Conservation (phyloP, 2,888 invertebrate species). For the Agrochola litura region DNA sequence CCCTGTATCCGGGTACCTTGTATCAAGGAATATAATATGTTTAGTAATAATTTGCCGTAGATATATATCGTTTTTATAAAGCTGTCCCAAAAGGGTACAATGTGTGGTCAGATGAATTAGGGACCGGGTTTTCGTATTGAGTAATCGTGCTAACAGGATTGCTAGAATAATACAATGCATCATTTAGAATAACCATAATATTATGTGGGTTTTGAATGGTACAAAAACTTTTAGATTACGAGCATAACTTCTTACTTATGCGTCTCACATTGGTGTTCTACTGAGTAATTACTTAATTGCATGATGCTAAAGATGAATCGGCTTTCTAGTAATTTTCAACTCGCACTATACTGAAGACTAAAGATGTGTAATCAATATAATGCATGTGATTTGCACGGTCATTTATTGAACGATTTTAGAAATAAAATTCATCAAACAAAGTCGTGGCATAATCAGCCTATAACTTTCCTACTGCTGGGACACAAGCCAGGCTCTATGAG, state of each 20-base stretch:
- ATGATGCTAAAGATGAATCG: background rate
- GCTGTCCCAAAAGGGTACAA: conserved; percentile 23
- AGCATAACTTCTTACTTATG: background rate
- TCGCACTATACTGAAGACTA: background rate
- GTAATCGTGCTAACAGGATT: conserved; percentile 8
- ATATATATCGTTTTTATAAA: conserved; percentile 50
- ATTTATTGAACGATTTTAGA: too few relatives aligned
- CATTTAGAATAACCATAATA: background rate
- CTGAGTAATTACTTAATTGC: background rate
- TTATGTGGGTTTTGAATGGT: background rate
- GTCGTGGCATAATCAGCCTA: too few relatives aligned
- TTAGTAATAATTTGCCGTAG: conserved; percentile 51
- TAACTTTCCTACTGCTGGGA: too few relatives aligned
- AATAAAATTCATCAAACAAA: too few relatives aligned
- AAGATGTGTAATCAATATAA: background rate
- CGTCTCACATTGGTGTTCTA: background rate
- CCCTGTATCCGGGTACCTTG: conserved; percentile 23
- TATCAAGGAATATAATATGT: conserved; percentile 27
- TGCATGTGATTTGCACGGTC: too few relatives aligned
- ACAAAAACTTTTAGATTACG: background rate
- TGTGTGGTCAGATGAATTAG: conserved; percentile 31
- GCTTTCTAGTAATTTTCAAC: background rate
- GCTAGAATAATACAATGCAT: background rate
- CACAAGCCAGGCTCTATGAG: too few relatives aligned
- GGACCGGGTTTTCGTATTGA: conserved; percentile 4